Base-by-base conservation (phyloP, 2,113 vertebrate species). In the Numida meleagris region DNA sequence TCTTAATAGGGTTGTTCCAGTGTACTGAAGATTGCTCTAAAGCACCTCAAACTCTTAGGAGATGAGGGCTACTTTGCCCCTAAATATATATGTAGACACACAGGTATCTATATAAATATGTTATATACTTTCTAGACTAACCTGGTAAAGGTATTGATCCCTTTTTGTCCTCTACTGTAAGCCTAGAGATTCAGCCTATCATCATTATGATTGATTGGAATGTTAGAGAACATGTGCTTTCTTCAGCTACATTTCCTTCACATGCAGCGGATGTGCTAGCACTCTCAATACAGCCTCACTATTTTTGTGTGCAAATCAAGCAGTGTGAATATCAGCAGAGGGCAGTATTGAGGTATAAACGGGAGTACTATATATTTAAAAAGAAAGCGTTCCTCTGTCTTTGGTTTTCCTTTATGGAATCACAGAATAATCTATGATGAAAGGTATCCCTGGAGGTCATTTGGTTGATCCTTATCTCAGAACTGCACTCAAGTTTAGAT, bases 321-420 rank as follows among this genome's bases (percentile, higher is more conserved):
- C 70, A 34, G 12, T 29, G 50, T 33, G 55, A 55, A 4, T 18
- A 73, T 74, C 97, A 93, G 93, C 94, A 97, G 97, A 93, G 95
- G 95, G 96, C 96, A 63, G 77, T 82, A 86, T 95, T 88, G 88
- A 92, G 84, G 76, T 74, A 82, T 23, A 51, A 79, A 94, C 67
- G 55, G 6, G 82, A 46, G 20, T 33, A 8, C 1, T 8, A 11
- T 0, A 19, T 7, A 4, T 15, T 21, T 2, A 13, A 12, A 31
- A 2, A 40, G 57, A 12, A 29, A 4, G 4, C 5, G 4, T 40
- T 79, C 15, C 16, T 2, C 0, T 33, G 9, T 77, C 18, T 79
- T 79, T 70, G n/a, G 51, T 82, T 80, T 81, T 61, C 9, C 43
- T 90, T 86, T 58, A 24, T 11, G 43, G 61, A 86, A 68, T 84